These are phyloP conservation scores for Vultur gryphus DNA, from an alignment of 2,797 vertebrate species.

Conservation along the genomic window DNA sequence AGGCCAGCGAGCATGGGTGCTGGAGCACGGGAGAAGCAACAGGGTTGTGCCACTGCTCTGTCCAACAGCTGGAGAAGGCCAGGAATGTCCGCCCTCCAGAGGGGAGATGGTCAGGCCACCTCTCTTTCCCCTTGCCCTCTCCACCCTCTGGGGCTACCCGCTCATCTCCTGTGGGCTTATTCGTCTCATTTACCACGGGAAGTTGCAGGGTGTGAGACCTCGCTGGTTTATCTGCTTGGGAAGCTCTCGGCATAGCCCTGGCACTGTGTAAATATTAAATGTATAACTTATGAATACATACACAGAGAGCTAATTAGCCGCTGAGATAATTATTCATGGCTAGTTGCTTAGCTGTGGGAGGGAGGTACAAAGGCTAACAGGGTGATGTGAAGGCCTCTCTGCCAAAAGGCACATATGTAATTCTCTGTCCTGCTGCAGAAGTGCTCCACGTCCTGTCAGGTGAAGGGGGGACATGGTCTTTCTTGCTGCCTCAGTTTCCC, in stretches of 20 bases:
- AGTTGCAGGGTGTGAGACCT: not conserved
- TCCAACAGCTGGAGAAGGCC: not conserved
- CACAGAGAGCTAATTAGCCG: not conserved
- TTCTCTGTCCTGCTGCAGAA: not conserved
- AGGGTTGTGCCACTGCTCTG: not conserved
- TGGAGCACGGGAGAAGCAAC: not conserved
- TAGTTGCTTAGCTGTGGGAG: not conserved
- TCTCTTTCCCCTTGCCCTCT: not conserved
- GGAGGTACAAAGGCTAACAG: not conserved
- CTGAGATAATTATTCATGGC: not conserved
- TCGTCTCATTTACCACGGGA: not conserved
- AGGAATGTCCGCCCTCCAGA: not conserved
- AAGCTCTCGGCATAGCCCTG: not conserved
- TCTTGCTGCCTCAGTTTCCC: not conserved
- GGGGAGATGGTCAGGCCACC: not conserved
- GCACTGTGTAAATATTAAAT: not conserved
- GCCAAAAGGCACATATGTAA: fast-evolving
- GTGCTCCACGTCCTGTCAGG: fast-evolving
- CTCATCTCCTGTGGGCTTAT: not conserved
- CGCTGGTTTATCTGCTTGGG: not conserved
- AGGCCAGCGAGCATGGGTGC: not conserved
- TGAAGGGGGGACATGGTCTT: not conserved
- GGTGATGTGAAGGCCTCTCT: not conserved
- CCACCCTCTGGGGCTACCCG: fast-evolving
- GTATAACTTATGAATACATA: not conserved